phyloP scores from a whole-genome alignment of 2,797 vertebrate species.

The Allobates femoralis region DNA sequence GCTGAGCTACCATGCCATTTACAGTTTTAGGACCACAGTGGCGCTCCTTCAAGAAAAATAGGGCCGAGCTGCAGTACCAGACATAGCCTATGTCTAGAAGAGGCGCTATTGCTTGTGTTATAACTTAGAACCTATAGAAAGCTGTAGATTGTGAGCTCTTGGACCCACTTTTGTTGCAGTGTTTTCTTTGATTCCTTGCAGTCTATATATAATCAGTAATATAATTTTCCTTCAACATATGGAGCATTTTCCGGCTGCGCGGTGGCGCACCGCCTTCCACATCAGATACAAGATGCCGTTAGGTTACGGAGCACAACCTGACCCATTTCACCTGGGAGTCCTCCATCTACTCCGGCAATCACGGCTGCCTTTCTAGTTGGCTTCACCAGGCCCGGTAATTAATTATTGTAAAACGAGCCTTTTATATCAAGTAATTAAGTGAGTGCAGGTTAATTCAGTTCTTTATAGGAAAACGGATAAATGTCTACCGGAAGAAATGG shows the following conservation, averaged over 20 bases:
- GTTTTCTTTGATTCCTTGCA: not conserved
- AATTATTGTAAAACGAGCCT: constrained; percentile 39
- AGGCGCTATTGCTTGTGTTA: not conserved
- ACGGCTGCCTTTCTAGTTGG: not conserved
- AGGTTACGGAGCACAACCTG: not conserved
- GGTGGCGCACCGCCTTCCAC: not conserved
- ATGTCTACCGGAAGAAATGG: not conserved
- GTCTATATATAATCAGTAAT: not conserved
- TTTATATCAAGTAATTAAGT: constrained; percentile 38
- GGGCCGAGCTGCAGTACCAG: too few species aligned
- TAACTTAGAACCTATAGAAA: not conserved
- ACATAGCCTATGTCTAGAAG: too few species aligned
- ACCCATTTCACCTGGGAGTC: not conserved
- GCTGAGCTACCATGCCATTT: not conserved
- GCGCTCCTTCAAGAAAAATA: too few species aligned
- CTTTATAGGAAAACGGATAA: constrained; percentile 2
- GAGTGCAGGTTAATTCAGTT: constrained; percentile 31
- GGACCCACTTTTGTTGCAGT: not conserved
- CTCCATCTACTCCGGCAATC: not conserved
- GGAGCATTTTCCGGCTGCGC: not conserved
- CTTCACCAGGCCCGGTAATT: constrained; percentile 24
- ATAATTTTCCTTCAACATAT: not conserved
- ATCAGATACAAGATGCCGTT: not conserved
- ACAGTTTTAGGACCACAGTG: too few species aligned
- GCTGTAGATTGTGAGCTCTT: not conserved